These are phyloP conservation scores for Brachypterus glaber DNA, from an alignment of 2,888 invertebrate genomes.

Conservation along the genomic window DNA sequence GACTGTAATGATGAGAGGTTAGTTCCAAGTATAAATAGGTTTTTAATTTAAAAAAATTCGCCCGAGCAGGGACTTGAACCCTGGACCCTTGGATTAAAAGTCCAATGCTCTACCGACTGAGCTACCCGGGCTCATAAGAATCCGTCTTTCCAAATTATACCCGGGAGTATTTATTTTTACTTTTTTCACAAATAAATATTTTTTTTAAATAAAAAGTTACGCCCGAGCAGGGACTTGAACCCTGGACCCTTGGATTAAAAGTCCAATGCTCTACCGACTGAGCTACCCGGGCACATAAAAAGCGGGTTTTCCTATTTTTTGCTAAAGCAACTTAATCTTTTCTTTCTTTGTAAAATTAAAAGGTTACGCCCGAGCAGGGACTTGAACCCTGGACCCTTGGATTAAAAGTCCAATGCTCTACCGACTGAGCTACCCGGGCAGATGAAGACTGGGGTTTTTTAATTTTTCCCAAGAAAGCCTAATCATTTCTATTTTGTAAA, in stretches of 20 bases:
- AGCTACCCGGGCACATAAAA: constrained; percentile 64
- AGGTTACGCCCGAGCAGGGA: constrained; percentile 54
- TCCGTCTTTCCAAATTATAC: too few relatives aligned
- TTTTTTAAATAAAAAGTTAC: constrained; percentile 28
- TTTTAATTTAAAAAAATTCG: constrained; percentile 44
- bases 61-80: constrained; percentile 69
- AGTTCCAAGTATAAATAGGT: too few relatives aligned
- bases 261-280: constrained; percentile 64
- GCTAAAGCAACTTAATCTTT: too few relatives aligned
- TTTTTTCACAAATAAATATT: too few relatives aligned
- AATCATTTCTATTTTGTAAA: too few relatives aligned
- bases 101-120: constrained; percentile 68
- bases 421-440: constrained; percentile 62
- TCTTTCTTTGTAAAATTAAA: too few relatives aligned
- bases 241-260: constrained; percentile 68
- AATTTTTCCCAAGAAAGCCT: too few relatives aligned
- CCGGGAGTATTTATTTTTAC: too few relatives aligned
- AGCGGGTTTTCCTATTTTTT: too few relatives aligned
- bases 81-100: constrained; percentile 71
- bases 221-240: constrained; percentile 65
- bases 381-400: constrained; percentile 68
- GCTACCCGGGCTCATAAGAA: constrained; percentile 64
- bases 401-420: constrained; percentile 66
- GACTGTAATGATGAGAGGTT: too few relatives aligned
- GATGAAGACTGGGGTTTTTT: too few relatives aligned